phyloP scores from a whole-genome alignment of 2,888 invertebrate genomes.

The Eupeodes luniger region DNA sequence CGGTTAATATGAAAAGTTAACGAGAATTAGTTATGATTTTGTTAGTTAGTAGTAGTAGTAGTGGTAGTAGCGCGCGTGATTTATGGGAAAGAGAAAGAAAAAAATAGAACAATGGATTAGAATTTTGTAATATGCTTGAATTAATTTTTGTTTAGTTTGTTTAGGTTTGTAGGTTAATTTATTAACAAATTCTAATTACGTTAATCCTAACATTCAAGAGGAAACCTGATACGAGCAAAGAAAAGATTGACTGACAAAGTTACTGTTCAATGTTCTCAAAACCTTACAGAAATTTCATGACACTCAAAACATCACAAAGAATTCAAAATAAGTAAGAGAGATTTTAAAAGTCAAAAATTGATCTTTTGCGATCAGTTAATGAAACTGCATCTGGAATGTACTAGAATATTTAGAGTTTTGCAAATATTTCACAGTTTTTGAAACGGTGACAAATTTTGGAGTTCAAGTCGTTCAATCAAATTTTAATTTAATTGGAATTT shows the following conservation, averaged over 20 bases:
- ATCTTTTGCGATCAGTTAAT: no score
- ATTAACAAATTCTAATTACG: conserved; percentile 43
- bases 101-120: conserved; percentile 76
- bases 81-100: conserved; percentile 77
- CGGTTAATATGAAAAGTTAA: conserved; percentile 55
- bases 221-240: neutral
- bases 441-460: no score
- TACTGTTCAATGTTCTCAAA: no score
- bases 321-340: neutral
- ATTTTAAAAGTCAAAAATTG: no score
- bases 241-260: neutral
- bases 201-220: conserved; percentile 10
- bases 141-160: conserved; percentile 50
- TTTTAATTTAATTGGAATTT: no score
- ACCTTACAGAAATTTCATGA: no score
- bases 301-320: neutral
- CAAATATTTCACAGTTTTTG: no score
- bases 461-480: no score
- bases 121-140: conserved; percentile 67
- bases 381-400: no score
- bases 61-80: conserved; percentile 75
- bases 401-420: no score
- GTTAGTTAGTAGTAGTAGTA: conserved; percentile 70
- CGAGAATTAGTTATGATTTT: conserved; percentile 65
- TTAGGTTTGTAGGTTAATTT: conserved; percentile 44